Conservation (phyloP, 1,140 invertebrate species). For the Adelges cooleyi region DNA sequence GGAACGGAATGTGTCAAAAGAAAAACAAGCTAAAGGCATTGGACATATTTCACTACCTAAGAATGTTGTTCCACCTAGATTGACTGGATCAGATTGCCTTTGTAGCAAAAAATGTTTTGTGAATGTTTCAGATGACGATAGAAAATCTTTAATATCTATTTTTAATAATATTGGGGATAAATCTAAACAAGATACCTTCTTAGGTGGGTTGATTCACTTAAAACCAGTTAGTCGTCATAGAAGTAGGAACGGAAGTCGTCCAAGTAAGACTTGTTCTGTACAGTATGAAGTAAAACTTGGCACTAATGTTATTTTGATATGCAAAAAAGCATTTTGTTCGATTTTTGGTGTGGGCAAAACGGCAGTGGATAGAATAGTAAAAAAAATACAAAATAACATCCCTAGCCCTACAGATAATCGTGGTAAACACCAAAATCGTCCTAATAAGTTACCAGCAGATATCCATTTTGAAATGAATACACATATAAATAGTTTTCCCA, state of each 20-base stretch:
- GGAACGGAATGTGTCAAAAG: too few relatives aligned
- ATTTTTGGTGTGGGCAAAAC: not conserved
- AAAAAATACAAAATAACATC: not conserved
- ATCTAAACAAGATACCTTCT: not conserved
- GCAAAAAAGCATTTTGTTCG: not conserved
- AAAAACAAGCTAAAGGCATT: not conserved
- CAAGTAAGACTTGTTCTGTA: not conserved
- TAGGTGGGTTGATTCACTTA: not conserved
- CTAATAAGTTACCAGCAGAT: not conserved
- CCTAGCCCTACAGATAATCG: not conserved
- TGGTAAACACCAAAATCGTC: not conserved
- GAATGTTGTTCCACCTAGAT: not conserved
- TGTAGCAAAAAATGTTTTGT: constrained; percentile 1
- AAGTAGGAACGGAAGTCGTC: not conserved
- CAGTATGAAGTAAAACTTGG: not conserved
- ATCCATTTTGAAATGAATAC: not conserved
- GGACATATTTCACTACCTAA: not conserved
- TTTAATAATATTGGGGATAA: not conserved
- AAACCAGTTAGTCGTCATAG: not conserved
- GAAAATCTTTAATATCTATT: not conserved
- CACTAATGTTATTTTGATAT: not conserved
- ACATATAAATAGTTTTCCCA: not conserved
- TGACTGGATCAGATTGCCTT: not conserved
- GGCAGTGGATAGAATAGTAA: not conserved
- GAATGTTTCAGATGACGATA: not conserved